Conservation (phyloP, 2,888 invertebrate genomes). For the Andrena marginata region DNA sequence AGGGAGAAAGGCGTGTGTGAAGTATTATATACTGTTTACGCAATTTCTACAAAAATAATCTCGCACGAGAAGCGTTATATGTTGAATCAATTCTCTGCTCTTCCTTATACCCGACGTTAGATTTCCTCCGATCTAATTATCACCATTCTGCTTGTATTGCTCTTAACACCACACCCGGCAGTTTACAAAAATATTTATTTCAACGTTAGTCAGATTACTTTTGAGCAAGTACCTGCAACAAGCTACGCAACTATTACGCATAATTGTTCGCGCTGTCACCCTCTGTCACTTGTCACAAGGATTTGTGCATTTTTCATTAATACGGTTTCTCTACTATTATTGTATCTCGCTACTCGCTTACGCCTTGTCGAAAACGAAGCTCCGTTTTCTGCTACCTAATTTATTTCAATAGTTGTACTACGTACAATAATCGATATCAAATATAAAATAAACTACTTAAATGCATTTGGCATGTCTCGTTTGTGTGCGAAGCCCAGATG, state of each 20-base stretch:
- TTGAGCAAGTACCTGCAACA: slow-evolving; percentile 66
- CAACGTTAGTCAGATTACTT: slow-evolving; percentile 52
- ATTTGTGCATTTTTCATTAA: slow-evolving; percentile 41
- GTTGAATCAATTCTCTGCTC: slow-evolving; percentile 38
- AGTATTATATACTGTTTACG: slow-evolving; percentile 18
- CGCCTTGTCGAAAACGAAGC: slow-evolving; percentile 44
- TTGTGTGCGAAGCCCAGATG: slow-evolving; percentile 56
- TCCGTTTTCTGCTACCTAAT: slow-evolving; percentile 33
- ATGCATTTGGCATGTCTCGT: slow-evolving; percentile 81
- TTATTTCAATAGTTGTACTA: slow-evolving; percentile 54
- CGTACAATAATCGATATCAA: slow-evolving; percentile 61
- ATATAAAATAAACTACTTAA: slow-evolving; percentile 79
- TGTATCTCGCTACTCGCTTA: slow-evolving; percentile 42
- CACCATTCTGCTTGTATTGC: slow-evolving; percentile 61
- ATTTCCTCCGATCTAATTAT: slow-evolving; percentile 60
- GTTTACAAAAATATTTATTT: slow-evolving; percentile 76
- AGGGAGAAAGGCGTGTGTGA: slow-evolving; percentile 60
- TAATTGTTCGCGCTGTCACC: slow-evolving; percentile 47
- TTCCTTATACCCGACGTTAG: slow-evolving; percentile 1
- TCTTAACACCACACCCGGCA: slow-evolving; percentile 56
- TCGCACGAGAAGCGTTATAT: slow-evolving; percentile 31
- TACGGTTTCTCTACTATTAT: slow-evolving; percentile 55
- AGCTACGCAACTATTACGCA: slow-evolving; percentile 46
- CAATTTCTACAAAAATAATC: slow-evolving; percentile 68
- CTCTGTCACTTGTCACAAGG: slow-evolving; percentile 63